Evolutionary conservation across 2,797 vertebrate species (phyloP).

Genomic region (Oryzias sinensis): DNA sequence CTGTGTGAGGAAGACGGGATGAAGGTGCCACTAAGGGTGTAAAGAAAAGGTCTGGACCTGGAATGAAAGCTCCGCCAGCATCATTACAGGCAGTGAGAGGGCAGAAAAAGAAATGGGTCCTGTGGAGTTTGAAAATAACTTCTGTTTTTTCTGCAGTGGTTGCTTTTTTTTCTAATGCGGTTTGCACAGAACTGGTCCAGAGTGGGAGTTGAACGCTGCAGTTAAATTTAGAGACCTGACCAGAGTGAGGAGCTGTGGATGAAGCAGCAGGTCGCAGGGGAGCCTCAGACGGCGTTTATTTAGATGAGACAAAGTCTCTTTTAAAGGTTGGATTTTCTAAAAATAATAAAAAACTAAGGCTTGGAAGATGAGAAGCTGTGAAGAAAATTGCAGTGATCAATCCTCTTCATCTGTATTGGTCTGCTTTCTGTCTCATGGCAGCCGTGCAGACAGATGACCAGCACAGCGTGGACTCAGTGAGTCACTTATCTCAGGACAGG

Average conservation of each 20-base stretch:
- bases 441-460: conserved; percentile 54
- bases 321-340: neutral
- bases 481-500: conserved; percentile 43
- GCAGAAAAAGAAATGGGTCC: too few species aligned
- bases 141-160: too few species aligned
- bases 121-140: too few species aligned
- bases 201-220: conserved; percentile 28
- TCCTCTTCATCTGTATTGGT: too few species aligned
- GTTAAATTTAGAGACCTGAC: conserved; percentile 25
- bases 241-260: conserved; percentile 22
- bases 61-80: conserved; percentile 27
- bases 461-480: conserved; percentile 25
- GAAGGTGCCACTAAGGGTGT: conserved; percentile 38
- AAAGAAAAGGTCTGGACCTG: conserved; percentile 48
- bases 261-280: conserved; percentile 11
- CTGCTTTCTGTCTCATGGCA: conserved; percentile 7
- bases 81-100: conserved; percentile 18
- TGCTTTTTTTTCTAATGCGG: neutral
- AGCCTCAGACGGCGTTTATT: neutral
- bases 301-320: conserved; percentile 2
- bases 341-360: neutral
- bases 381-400: conserved; percentile 9
- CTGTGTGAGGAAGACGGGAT: conserved; percentile 36
- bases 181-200: conserved; percentile 21
- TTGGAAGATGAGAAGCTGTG: conserved; percentile 1